Conservation (phyloP, 1,140 invertebrate genomes). For the Aporrectodea caliginosa region DNA sequence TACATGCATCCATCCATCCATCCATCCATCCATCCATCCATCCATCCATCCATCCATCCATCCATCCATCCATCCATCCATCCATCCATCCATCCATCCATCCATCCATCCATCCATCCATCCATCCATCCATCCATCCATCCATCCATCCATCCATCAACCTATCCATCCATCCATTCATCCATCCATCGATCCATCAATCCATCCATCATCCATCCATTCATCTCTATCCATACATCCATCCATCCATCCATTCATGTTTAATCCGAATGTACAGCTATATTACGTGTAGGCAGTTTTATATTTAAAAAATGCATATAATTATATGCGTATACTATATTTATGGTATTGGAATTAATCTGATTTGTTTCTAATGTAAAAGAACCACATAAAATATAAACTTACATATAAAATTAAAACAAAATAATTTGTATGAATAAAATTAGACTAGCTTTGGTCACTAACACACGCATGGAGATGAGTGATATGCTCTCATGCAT, state of each 20-base stretch:
- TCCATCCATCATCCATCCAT: slow-evolving; percentile 6
- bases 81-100: slow-evolving; percentile 4
- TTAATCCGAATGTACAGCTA: too few relatives aligned
- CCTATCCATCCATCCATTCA: neutral
- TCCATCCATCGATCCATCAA: slow-evolving; percentile 4
- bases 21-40: slow-evolving; percentile 9
- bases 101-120: slow-evolving; percentile 6
- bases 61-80: slow-evolving; percentile 9
- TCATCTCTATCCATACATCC: neutral
- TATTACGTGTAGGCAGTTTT: too few relatives aligned
- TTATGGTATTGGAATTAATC: too few relatives aligned
- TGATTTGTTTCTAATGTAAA: too few relatives aligned
- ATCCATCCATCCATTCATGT: slow-evolving; percentile 5
- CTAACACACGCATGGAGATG: too few relatives aligned
- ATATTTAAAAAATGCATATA: too few relatives aligned
- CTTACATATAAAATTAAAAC: too few relatives aligned
- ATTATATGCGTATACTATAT: too few relatives aligned
- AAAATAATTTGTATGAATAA: too few relatives aligned
- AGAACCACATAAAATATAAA: too few relatives aligned
- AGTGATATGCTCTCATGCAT: too few relatives aligned
- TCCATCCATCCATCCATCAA: neutral
- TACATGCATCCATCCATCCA: slow-evolving; percentile 14
- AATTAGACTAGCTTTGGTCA: too few relatives aligned
- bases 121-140: slow-evolving; percentile 5
- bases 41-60: neutral